A percentile compares a stretch with the other conserved stretches of the same genome.
These are phyloP conservation scores for Pleuronectes platessa DNA, from an alignment of 2,113 vertebrate species.

Conservation along the genomic window DNA sequence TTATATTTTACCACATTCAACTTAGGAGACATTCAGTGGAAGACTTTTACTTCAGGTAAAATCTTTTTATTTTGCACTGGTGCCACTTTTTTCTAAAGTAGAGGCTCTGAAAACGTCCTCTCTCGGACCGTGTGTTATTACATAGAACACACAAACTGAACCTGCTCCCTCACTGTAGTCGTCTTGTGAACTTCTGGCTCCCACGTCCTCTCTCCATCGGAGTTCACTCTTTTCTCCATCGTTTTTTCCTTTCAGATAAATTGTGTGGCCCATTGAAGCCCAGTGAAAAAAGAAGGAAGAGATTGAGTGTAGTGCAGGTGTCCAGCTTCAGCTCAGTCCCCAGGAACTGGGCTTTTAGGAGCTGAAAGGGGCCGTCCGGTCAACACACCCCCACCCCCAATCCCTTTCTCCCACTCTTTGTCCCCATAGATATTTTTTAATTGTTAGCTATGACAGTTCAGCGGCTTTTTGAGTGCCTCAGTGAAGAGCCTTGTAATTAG, in stretches of 20 bases:
- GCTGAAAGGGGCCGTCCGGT: slow-evolving; percentile 65
- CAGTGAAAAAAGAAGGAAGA: slow-evolving; percentile 26
- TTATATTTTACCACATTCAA: not conserved
- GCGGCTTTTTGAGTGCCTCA: slow-evolving; percentile 82
- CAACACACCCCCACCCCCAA: slow-evolving; percentile 19
- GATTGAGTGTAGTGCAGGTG: slow-evolving; percentile 68
- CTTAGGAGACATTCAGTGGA: not conserved
- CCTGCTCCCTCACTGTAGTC: not conserved
- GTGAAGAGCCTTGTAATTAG: slow-evolving; percentile 90
- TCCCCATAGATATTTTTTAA: slow-evolving; percentile 79
- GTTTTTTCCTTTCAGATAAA: slow-evolving; percentile 46
- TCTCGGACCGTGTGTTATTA: not conserved
- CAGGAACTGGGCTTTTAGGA: slow-evolving; percentile 49
- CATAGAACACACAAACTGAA: not conserved
- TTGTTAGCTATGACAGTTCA: slow-evolving; percentile 86
- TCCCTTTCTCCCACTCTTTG: slow-evolving; percentile 49
- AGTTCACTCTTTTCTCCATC: slow-evolving; percentile 25
- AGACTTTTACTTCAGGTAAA: not conserved
- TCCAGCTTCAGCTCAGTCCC: slow-evolving; percentile 52
- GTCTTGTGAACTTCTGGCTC: not conserved
- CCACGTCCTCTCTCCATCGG: slow-evolving; percentile 25
- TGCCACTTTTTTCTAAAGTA: too few species aligned
- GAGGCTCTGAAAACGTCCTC: too few species aligned
- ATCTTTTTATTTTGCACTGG: not conserved
- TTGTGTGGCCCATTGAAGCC: slow-evolving; percentile 55